Evolutionary conservation across 2,797 vertebrate genomes (phyloP).

Genomic region (Chelmon rostratus): DNA sequence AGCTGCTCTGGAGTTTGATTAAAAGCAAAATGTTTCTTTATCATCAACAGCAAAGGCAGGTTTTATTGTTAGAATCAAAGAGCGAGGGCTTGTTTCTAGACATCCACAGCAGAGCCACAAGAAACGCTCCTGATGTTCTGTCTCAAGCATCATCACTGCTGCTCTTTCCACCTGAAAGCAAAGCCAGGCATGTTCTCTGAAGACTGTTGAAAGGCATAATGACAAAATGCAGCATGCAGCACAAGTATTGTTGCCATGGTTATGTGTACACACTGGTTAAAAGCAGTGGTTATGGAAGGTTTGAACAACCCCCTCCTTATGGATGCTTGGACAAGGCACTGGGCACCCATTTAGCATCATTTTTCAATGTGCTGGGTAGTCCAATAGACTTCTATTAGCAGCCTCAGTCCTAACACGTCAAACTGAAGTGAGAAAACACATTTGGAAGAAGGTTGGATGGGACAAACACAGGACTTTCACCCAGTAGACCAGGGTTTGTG

Average conservation of each 20-base stretch:
- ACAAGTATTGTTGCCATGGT: slow-evolving; percentile 46
- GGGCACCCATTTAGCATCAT: too few relatives aligned
- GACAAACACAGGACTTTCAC: too few relatives aligned
- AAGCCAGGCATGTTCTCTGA: slow-evolving; percentile 10
- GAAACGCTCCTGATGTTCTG: slow-evolving; percentile 8
- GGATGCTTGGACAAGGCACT: too few relatives aligned
- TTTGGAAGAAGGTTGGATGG: too few relatives aligned
- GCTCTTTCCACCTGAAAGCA: slow-evolving; percentile 39
- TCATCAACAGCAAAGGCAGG: slow-evolving; percentile 2
- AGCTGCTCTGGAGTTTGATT: neutral
- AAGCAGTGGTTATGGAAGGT: slow-evolving; percentile 13
- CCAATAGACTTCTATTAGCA: too few relatives aligned
- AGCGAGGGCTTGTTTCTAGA: neutral
- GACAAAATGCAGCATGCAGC: slow-evolving; percentile 23
- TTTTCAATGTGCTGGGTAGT: too few relatives aligned
- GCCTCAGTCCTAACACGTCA: too few relatives aligned
- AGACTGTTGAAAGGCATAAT: slow-evolving; percentile 23
- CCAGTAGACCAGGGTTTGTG: too few relatives aligned
- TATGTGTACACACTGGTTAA: slow-evolving; percentile 26
- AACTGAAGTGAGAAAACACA: too few relatives aligned
- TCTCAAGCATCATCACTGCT: neutral
- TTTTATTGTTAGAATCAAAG: slow-evolving; percentile 21
- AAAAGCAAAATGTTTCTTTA: neutral
- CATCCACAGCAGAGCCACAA: neutral
- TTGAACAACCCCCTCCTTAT: neutral